Base-by-base conservation (phyloP, 1,140 invertebrate genomes). In the Papilio polyxenes region DNA sequence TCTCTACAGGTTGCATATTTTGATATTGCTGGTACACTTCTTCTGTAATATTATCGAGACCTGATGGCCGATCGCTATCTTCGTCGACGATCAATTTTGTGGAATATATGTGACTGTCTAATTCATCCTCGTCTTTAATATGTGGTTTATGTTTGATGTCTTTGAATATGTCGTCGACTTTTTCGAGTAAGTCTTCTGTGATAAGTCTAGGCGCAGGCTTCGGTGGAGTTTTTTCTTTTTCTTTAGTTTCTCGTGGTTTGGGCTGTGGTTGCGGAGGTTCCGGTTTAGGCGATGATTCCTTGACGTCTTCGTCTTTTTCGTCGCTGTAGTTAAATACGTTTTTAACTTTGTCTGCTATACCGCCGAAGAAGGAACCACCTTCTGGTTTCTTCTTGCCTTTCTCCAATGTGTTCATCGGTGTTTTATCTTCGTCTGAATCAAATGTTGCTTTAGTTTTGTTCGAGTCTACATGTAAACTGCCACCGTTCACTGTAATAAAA, bases 161-260 rank as follows among this genome's bases (percentile, higher is more conserved):
- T 87, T 91, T 93, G 83, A 95, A 95, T 92, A 95, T 94, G 86
- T 95, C 94, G 40, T 95, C 93, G 11, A 95, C 92, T 90, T 95
- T 94, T 79, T 89, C 92, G 8, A 95, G 87, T 37, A 95, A 83
- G 59, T 94, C 94, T 87, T 95, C 94, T 23, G 92, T 90, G 37
- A 95, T 95, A 10, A 95, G 83, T 84, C 92, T 91, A 0, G 94
- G 93, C 1, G 91, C 92, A 40, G 94, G 89, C 90, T 93, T 94
- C 1, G 94, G 92, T 20, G 91, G 89, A 9, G 86, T 83, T 83
- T 89, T 91, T 44, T 92, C 92, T 84, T 89, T 91, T 49, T 92
- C 92, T 85, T 92, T 92, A 11, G 90, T 87, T 77, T 93, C 91
- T 80, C 91, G 83, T 76, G 90, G 89, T 80, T 92, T 92, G 37